Conservation (phyloP, 2,113 vertebrate species). For the Solea senegalensis region DNA sequence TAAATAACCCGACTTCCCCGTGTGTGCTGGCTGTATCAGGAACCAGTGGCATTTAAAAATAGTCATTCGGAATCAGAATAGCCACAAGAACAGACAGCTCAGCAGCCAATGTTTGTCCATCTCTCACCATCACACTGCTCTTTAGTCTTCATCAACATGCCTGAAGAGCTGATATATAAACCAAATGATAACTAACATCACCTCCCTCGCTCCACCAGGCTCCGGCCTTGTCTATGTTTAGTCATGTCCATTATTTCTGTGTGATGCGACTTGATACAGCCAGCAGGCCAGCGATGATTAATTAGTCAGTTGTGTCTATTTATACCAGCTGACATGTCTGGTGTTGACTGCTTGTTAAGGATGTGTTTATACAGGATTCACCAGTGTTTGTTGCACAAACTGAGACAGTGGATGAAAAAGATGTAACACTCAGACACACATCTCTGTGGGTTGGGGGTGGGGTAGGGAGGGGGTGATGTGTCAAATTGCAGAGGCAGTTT, state of each 20-base stretch:
- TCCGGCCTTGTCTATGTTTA: conserved; percentile 62
- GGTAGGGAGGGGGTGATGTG: conserved; percentile 33
- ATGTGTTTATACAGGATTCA: conserved; percentile 60
- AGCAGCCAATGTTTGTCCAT: conserved; percentile 4
- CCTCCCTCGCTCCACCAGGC: conserved; percentile 1
- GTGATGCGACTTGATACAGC: conserved; percentile 63
- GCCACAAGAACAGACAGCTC: not conserved
- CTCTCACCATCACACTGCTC: conserved; percentile 8
- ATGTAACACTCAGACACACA: conserved; percentile 42
- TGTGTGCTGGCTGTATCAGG: not conserved
- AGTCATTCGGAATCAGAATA: conserved; percentile 5
- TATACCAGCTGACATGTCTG: conserved; percentile 67
- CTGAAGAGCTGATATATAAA: conserved; percentile 17
- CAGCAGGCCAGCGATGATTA: conserved; percentile 51
- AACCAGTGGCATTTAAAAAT: conserved; percentile 24
- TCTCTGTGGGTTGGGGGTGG: conserved; percentile 25
- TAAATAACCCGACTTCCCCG: not conserved
- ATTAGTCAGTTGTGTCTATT: conserved; percentile 74
- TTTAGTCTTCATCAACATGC: conserved; percentile 20
- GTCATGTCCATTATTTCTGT: conserved; percentile 60
- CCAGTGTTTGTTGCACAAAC: conserved; percentile 31
- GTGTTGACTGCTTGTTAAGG: conserved; percentile 57
- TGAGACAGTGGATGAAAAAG: conserved; percentile 16
- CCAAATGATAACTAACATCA: conserved; percentile 39
- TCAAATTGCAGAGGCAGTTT: conserved; percentile 37